phyloP scores from a whole-genome alignment of 2,888 invertebrate species.

The Entomobrya multifasciata region DNA sequence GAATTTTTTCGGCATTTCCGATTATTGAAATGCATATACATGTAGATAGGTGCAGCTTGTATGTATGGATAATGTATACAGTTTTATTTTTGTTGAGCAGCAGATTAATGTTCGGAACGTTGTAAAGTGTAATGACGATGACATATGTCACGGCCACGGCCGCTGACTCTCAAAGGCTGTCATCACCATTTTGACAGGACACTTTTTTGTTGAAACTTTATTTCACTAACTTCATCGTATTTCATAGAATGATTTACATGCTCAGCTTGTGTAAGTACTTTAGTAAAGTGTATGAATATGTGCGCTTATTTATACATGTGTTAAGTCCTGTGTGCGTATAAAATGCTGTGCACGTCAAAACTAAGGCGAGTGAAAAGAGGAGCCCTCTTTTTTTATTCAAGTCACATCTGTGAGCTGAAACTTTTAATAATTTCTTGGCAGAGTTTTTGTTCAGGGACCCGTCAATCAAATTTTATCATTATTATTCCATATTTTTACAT shows the following conservation, averaged over 20 bases:
- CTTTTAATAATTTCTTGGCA: conserved; percentile 16
- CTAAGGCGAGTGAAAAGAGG: not conserved
- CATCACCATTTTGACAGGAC: conserved; percentile 55
- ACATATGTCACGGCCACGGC: conserved; percentile 57
- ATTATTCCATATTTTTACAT: not conserved
- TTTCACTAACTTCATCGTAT: conserved; percentile 31
- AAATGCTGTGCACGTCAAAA: not conserved
- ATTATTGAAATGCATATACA: conserved; percentile 18
- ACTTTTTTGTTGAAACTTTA: conserved; percentile 29
- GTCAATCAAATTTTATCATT: conserved; percentile 54
- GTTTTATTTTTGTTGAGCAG: conserved; percentile 5
- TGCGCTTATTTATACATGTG: no score
- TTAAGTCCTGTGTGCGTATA: not conserved
- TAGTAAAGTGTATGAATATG: no score
- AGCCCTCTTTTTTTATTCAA: conserved; percentile 16
- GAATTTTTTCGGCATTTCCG: not conserved
- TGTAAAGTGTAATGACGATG: conserved; percentile 51
- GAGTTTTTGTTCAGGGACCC: conserved; percentile 36
- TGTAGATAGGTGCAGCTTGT: no score
- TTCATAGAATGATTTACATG: conserved; percentile 6
- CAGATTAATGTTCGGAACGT: conserved; percentile 21
- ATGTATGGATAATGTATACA: not conserved
- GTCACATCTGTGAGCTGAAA: conserved; percentile 29
- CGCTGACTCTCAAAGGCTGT: conserved; percentile 56
- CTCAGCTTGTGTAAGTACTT: not conserved